These are phyloP conservation scores for Tetragnatha montana DNA, from an alignment of 2,888 invertebrate species.

Conservation along the genomic window DNA sequence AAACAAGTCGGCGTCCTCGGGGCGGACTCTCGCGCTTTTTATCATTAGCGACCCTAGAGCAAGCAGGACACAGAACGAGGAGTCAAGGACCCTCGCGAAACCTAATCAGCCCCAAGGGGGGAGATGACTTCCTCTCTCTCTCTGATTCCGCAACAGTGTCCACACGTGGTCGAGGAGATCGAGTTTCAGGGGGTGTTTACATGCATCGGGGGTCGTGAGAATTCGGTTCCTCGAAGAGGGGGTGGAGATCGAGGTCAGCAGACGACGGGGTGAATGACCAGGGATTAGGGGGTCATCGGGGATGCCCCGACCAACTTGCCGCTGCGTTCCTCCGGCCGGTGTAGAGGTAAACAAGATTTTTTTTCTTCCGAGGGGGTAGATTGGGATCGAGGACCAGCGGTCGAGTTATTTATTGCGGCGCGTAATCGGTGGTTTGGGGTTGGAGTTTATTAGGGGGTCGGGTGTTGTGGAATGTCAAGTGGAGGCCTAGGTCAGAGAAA, in stretches of 20 bases:
- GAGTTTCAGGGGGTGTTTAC: conserved; percentile 57
- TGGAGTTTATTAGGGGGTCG: no score
- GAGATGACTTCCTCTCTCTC: conserved; percentile 9
- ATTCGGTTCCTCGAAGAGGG: conserved; percentile 49
- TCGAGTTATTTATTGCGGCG: not conserved
- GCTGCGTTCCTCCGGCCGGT: conserved; percentile 13
- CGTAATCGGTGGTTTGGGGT: not conserved
- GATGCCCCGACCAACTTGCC: conserved; percentile 36
- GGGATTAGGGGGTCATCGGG: conserved; percentile 58
- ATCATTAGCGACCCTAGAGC: not conserved
- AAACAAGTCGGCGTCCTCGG: not conserved
- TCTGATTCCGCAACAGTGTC: conserved; percentile 48
- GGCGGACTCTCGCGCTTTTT: not conserved
- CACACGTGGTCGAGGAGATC: conserved; percentile 61
- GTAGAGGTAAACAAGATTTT: conserved; percentile 12
- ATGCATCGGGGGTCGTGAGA: conserved; percentile 55
- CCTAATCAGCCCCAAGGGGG: conserved; percentile 13
- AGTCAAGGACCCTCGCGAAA: conserved; percentile 47
- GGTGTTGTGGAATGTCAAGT: no score
- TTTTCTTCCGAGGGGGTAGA: not conserved
- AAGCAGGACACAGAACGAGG: not conserved
- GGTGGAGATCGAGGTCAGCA: conserved; percentile 13
- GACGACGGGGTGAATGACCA: conserved; percentile 67
- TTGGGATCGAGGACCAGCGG: not conserved
- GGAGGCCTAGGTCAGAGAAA: no score